phyloP scores from a whole-genome alignment of 2,888 invertebrate genomes.

The Catocala nupta region DNA sequence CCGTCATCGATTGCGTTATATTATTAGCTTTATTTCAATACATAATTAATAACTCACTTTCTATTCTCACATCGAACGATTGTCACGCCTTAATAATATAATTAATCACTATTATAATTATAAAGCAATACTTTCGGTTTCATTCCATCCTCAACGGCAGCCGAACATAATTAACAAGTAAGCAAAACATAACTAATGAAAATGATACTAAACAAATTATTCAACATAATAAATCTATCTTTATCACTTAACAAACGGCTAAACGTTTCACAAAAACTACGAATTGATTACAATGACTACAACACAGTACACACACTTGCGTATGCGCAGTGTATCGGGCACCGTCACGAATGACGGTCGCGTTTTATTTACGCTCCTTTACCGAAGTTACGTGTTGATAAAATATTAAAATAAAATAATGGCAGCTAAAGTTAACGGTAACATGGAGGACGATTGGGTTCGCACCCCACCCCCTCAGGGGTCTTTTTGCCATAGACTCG shows the following conservation, averaged over 20 bases:
- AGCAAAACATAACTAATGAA: too few species aligned
- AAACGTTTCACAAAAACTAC: background rate
- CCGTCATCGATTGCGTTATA: too few species aligned
- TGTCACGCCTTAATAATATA: too few species aligned
- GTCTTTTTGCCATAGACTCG: slow-evolving; percentile 61
- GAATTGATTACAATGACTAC: slow-evolving; percentile 21
- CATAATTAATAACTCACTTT: too few species aligned
- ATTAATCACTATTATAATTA: too few species aligned
- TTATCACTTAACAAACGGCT: background rate
- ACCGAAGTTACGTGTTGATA: slow-evolving; percentile 8
- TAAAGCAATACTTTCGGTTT: too few species aligned
- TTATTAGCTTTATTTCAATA: too few species aligned
- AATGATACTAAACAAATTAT: too few species aligned
- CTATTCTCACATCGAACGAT: too few species aligned
- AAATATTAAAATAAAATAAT: slow-evolving; percentile 44
- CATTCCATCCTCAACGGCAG: too few species aligned
- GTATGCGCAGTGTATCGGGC: slow-evolving; percentile 59
- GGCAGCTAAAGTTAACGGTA: slow-evolving; percentile 72
- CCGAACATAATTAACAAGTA: too few species aligned
- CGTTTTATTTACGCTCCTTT: slow-evolving; percentile 14
- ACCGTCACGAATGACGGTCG: slow-evolving; percentile 56
- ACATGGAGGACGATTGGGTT: slow-evolving; percentile 76
- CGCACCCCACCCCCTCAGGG: slow-evolving; percentile 70
- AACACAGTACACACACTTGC: slow-evolving; percentile 52
- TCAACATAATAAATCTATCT: background rate